A percentile compares a stretch with the other conserved stretches of the same genome.
These are phyloP conservation scores for Poeciliopsis presidionis DNA, from an alignment of 2,797 vertebrate genomes.

Conservation along the genomic window DNA sequence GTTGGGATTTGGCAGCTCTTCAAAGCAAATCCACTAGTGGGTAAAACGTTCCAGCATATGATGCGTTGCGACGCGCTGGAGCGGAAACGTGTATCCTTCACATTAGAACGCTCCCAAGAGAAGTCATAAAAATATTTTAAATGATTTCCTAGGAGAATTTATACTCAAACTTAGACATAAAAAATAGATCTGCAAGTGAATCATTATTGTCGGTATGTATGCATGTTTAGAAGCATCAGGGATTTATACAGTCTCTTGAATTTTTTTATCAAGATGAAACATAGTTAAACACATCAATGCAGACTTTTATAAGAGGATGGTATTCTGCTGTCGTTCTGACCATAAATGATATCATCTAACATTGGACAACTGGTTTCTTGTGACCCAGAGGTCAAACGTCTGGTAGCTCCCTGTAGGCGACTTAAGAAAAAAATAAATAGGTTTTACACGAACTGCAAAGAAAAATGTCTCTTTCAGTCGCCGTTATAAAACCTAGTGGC, in stretches of 20 bases:
- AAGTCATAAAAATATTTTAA: conserved; percentile 7
- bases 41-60: conserved; percentile 12
- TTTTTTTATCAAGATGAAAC: neutral
- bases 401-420: neutral
- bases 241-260: neutral
- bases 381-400: neutral
- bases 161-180: neutral
- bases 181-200: neutral
- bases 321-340: neutral
- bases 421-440: neutral
- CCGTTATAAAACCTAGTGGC: too few species aligned
- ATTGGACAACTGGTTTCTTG: neutral
- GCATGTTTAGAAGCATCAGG: neutral
- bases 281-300: neutral
- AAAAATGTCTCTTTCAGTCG: neutral
- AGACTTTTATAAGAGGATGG: neutral
- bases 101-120: conserved; percentile 3
- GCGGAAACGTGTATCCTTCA: neutral
- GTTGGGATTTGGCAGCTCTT: conserved; percentile 20
- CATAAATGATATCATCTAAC: neutral
- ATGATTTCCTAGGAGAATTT: conserved; percentile 8
- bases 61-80: neutral
- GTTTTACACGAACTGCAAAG: neutral
- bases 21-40: conserved; percentile 8
- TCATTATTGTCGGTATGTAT: neutral